These are phyloP conservation scores for Rhagonycha fulva DNA, from an alignment of 2,888 invertebrate genomes.

Conservation along the genomic window DNA sequence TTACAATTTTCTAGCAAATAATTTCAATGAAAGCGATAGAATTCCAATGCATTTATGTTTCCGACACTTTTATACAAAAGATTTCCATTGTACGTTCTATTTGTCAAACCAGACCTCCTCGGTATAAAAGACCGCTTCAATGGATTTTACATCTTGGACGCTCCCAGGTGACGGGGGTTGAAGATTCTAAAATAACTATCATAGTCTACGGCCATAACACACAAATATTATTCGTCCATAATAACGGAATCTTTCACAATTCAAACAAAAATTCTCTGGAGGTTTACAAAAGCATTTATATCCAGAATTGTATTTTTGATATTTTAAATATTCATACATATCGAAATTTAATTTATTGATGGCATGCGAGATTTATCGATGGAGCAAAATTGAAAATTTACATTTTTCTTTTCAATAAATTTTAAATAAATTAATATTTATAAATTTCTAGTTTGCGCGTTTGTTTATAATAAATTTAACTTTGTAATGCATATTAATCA, in stretches of 20 bases:
- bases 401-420: background rate
- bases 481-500: background rate
- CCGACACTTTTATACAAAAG: constrained; percentile 46
- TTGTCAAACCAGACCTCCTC: constrained; percentile 43
- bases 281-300: background rate
- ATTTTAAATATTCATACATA: background rate
- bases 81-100: constrained; percentile 46
- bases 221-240: background rate
- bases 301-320: background rate
- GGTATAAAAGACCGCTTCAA: constrained; percentile 40
- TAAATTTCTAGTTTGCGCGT: background rate
- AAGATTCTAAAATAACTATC: constrained; percentile 38
- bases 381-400: background rate
- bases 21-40: constrained; percentile 38
- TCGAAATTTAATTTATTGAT: constrained; percentile 1
- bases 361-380: background rate
- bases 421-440: background rate
- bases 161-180: constrained; percentile 42
- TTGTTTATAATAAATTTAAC: background rate
- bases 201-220: background rate
- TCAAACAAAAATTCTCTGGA: background rate
- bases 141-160: constrained; percentile 33
- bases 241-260: background rate
- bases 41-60: constrained; percentile 41
- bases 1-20: constrained; percentile 41